Evolutionary conservation across 53 echinoderm and acorn worm species (phyloP), one percentile per base, ranked within the genome.

Genomic region (Temnopleurus reevesii): DNA sequence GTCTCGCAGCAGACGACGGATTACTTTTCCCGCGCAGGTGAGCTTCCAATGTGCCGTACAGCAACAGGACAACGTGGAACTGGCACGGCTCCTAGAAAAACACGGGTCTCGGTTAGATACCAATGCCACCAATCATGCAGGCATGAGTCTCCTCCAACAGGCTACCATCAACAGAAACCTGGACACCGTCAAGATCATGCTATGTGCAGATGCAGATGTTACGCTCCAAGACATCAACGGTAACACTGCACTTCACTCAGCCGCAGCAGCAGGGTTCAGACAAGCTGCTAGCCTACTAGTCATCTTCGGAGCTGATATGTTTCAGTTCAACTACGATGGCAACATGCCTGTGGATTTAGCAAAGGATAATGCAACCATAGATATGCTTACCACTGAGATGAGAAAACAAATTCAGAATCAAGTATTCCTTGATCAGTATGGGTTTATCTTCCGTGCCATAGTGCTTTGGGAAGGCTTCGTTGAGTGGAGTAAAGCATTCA

Each of bases 41-140:
- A 92, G 95, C 58, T 93, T 97, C 81, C 94, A 93, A 61, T 91
- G 91, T 24, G 97, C 97, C 17, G 94, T 97, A 30, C 94, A 95
- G 55, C 91, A 94, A 56, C 92, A 95, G 91, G 97, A 97, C 89
- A 97, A 92, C 54, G 47, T 76, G 5, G 97, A 97, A 88, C 89
- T 97, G 57, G 88, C 43, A 29, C 86, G 92, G 57, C 76, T 95
- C 19, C 81, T 97, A 65, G 55, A 59, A 26, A 81, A 82, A 57
- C 76, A 95, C 55, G 90, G 91, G 58, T 24, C 88, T 8, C 53
- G 91, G 29, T 26, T 97, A 18, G 89, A 95, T 46, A 26, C 95
- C 82, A 92, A 94, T 27, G 58, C 84, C 56, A 27, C 93, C 24
- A 97, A 92, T 41, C 97, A 97, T 54, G 60, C 89, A 18, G 95